A percentile compares a stretch with the other conserved stretches of the same genome.
Conservation (phyloP, 1,140 invertebrate species). For the Brachystomella parvula region DNA sequence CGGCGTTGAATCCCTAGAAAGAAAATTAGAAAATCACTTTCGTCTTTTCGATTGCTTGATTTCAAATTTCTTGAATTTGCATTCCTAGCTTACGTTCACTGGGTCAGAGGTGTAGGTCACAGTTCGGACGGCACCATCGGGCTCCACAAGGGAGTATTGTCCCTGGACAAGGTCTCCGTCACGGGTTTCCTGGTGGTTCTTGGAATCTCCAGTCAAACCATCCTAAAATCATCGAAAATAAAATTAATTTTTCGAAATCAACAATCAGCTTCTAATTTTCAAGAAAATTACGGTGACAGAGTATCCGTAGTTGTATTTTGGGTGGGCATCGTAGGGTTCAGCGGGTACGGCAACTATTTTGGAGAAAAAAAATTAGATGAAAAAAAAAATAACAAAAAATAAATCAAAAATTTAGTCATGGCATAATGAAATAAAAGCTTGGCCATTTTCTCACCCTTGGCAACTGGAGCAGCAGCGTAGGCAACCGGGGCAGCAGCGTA, state of each 20-base stretch:
- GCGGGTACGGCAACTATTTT: constrained; percentile 2
- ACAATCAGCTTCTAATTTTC: background rate
- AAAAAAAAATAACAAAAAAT: background rate
- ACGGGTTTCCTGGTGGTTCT: constrained; percentile 9
- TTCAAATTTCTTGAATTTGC: background rate
- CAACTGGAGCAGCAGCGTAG: background rate
- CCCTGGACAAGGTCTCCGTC: constrained; percentile 17
- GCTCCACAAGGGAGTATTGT: constrained; percentile 5
- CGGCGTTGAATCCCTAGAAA: background rate
- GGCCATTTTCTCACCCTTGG: background rate
- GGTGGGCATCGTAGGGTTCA: constrained; percentile 13
- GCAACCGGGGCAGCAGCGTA: background rate
- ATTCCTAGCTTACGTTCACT: constrained; percentile 7
- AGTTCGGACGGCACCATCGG: constrained; percentile 21
- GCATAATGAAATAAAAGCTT: background rate
- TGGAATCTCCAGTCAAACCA: constrained; percentile 7
- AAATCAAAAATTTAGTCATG: background rate
- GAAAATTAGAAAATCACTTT: too few species aligned
- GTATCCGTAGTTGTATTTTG: constrained; percentile 21
- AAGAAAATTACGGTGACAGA: constrained; percentile 1
- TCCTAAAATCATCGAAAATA: background rate
- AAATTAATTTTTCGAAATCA: background rate
- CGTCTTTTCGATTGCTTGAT: background rate
- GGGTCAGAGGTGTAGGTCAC: constrained; percentile 22
- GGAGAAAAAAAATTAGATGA: background rate